Conservation (phyloP, 2,113 vertebrate species). For the Eulemur rufifrons region DNA sequence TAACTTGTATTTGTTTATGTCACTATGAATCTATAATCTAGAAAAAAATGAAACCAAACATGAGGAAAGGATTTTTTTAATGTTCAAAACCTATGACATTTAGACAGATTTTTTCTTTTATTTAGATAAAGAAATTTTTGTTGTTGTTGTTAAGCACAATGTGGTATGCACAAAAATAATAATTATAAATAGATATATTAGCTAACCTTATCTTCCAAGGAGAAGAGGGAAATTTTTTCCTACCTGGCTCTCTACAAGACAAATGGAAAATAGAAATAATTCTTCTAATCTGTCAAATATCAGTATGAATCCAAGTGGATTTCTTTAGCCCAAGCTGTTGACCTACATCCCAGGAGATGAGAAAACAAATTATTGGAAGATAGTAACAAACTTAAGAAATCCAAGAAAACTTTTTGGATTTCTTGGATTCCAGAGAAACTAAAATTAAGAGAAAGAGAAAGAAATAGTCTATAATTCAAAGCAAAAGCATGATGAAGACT, state of each 20-base stretch:
- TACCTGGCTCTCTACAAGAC: not conserved
- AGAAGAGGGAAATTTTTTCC: not conserved
- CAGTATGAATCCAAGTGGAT: not conserved
- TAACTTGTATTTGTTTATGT: not conserved
- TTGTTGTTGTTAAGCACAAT: not conserved
- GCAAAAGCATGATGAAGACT: not conserved
- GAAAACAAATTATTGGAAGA: not conserved
- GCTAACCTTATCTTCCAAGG: not conserved
- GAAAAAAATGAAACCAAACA: not conserved
- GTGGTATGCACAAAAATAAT: not conserved
- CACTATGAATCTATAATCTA: not conserved
- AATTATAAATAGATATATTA: not conserved
- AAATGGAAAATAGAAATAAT: constrained; percentile 1
- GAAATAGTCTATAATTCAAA: not conserved
- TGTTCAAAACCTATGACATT: not conserved
- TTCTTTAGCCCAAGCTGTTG: not conserved
- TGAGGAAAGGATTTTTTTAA: not conserved
- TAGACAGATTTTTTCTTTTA: not conserved
- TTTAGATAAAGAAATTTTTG: not conserved
- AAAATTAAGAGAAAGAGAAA: not conserved
- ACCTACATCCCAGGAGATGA: not conserved
- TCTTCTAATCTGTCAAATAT: not conserved
- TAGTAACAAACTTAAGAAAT: not conserved
- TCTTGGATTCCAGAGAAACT: not conserved
- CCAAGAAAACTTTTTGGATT: not conserved